Evolutionary conservation across 2,888 invertebrate genomes (phyloP).

Genomic region (Pachliopta kotzebuea): DNA sequence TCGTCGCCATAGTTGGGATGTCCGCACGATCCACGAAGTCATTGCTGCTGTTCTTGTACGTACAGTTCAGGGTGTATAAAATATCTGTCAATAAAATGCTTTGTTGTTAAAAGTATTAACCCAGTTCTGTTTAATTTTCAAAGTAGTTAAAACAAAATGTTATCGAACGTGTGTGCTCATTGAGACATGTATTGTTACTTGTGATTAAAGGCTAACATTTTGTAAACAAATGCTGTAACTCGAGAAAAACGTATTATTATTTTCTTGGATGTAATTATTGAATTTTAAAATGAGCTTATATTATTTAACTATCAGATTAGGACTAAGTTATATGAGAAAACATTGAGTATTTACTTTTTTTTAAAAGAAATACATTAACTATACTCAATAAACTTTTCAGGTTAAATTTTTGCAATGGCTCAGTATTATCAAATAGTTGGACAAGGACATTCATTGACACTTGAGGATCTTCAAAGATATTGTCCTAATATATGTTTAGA

Average conservation of each 20-base stretch:
- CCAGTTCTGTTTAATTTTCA: constrained; percentile 10
- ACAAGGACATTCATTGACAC: constrained; percentile 74
- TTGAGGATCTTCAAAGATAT: constrained; percentile 83
- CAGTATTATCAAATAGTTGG: constrained; percentile 85
- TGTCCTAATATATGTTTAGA: constrained; percentile 82
- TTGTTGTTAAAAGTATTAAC: constrained; percentile 37
- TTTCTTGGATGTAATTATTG: not conserved
- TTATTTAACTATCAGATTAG: not conserved
- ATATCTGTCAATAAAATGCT: constrained; percentile 59
- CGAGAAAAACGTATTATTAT: constrained; percentile 18
- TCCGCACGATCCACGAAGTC: constrained; percentile 64
- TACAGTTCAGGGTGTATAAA: constrained; percentile 62
- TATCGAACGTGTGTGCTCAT: constrained; percentile 13
- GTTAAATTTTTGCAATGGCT: constrained; percentile 81
- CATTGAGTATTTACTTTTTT: not conserved
- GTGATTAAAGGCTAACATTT: constrained; percentile 30
- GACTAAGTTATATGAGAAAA: not conserved
- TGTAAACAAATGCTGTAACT: constrained; percentile 43
- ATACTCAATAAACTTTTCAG: constrained; percentile 38
- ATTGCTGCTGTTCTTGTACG: constrained; percentile 64
- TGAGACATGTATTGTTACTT: constrained; percentile 31
- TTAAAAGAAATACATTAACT: constrained; percentile 1
- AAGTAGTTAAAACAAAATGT: constrained; percentile 14
- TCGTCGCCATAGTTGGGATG: constrained; percentile 71
- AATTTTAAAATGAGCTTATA: not conserved